Conservation (phyloP, 2,113 vertebrate species). For the Lepisosteus oculatus region DNA sequence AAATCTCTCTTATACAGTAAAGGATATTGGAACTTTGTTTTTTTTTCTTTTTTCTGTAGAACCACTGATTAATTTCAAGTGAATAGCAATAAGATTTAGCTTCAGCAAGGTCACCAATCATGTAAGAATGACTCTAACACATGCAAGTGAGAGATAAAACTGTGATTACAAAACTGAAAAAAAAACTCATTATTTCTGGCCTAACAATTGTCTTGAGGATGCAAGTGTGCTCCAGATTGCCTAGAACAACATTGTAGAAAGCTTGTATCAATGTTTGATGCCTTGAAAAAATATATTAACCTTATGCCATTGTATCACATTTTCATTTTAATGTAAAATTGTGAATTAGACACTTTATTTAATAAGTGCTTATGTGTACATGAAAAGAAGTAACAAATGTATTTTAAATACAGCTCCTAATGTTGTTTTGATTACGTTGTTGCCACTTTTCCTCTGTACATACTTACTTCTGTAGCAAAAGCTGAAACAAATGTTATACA, state of each 20-base stretch:
- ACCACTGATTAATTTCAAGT: conserved; percentile 55
- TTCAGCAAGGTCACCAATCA: background rate
- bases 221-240: conserved; percentile 55
- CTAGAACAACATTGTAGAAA: conserved; percentile 56
- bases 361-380: too few species aligned
- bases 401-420: too few species aligned
- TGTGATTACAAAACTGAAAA: conserved; percentile 3
- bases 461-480: too few species aligned
- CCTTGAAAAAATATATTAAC: conserved; percentile 4
- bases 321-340: conserved; percentile 18
- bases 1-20: conserved; percentile 42
- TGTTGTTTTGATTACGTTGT: too few species aligned
- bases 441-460: too few species aligned
- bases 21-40: conserved; percentile 12
- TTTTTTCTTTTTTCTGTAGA: conserved; percentile 5
- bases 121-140: background rate
- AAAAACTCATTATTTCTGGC: conserved; percentile 18
- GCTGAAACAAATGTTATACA: too few species aligned
- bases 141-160: background rate
- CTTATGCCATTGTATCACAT: conserved; percentile 22
- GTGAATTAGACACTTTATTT: too few species aligned
- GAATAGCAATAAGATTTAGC: conserved; percentile 29
- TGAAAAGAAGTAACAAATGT: too few species aligned
- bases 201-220: conserved; percentile 56
- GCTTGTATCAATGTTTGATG: conserved; percentile 24